Evolutionary conservation across 1,140 invertebrate genomes (phyloP).

Genomic region (Drosophila bocqueti): DNA sequence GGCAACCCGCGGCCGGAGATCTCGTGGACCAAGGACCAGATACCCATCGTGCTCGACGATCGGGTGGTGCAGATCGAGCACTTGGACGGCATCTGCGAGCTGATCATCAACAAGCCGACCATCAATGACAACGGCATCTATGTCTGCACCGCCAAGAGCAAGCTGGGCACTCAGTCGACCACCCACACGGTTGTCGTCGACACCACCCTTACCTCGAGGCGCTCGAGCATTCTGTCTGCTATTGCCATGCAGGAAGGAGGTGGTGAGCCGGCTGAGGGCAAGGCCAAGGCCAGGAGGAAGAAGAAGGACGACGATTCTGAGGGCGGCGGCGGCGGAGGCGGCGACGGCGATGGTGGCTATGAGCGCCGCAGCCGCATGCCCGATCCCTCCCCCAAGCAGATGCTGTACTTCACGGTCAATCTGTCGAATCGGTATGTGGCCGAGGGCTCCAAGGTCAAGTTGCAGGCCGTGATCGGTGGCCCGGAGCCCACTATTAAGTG

Average conservation of each 20-base stretch:
- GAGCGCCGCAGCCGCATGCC: constrained; percentile 78
- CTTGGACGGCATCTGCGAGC: constrained; percentile 90
- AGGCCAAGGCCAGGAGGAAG: constrained; percentile 58
- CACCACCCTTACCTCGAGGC: constrained; percentile 66
- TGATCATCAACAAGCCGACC: constrained; percentile 89
- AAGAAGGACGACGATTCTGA: constrained; percentile 66
- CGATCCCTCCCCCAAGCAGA: constrained; percentile 77
- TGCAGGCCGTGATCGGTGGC: constrained; percentile 78
- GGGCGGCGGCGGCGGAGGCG: constrained; percentile 23
- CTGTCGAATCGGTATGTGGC: constrained; percentile 81
- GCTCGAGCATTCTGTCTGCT: constrained; percentile 68
- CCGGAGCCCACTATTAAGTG: constrained; percentile 79
- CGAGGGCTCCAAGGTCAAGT: constrained; percentile 81
- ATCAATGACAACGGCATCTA: constrained; percentile 89
- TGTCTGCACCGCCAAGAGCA: constrained; percentile 90
- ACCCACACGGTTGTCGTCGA: constrained; percentile 82
- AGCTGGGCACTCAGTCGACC: constrained; percentile 76
- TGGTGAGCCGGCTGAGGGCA: constrained; percentile 47
- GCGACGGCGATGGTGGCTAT: constrained; percentile 69
- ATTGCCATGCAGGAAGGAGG: constrained; percentile 63
- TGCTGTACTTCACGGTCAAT: constrained; percentile 81
- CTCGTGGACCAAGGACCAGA: constrained; percentile 91
- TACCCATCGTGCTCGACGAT: constrained; percentile 86
- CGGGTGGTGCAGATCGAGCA: constrained; percentile 89
- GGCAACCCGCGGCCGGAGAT: constrained; percentile 91